Base-by-base conservation (phyloP, 2,888 invertebrate genomes). In the Matsumyia berberina region DNA sequence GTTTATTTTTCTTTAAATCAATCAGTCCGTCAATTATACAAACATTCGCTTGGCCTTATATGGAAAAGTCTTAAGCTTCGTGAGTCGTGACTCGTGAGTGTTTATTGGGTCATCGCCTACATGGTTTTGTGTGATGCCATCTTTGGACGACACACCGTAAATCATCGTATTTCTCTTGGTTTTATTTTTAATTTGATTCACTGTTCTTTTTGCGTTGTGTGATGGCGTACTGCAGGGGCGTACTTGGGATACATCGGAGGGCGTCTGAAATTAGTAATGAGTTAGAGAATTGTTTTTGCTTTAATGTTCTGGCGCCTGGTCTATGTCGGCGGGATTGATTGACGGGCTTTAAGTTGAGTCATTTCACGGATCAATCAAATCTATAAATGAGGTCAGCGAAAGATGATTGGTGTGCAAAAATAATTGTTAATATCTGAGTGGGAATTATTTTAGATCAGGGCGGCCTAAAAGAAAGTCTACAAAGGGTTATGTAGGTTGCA, bases 71-170 rank as follows among this genome's bases (percentile, higher is more conserved):
- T 62, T 73, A 37, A 39, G 37, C 15, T 51, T 74, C 11, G 57
- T 55, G 55, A 55, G 62, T 64, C 46, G 80, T 55, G 55, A 55
- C 55, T 64, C 46, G 80, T 76, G 64, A 46, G 46, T 69, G 46
- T 67, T 69, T 76, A 76, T 76, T 81, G 76, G 76, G 81, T 76
- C 76, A 82, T 70, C 81, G 64, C 81, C 81, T 72, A 72, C 77
- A 72, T 66, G 44, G 44, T 62, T 57, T 64, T 37, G 49, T 46
- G 31, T 42, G 33, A 35, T 62, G 51, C 49, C 69, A 80, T 44
- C 19, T 58, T 11, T 5, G 46, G 39, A 31, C 6, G 49, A 11
- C 9, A 46, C 37, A 39, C 42, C 67, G 67, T 60, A 51, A 67
- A 60, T 77, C 69, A 58, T 62, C 1, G 4, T 24, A 24, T 24